phyloP scores from a whole-genome alignment of 2,888 invertebrate genomes.

The Aethes cnicana region DNA sequence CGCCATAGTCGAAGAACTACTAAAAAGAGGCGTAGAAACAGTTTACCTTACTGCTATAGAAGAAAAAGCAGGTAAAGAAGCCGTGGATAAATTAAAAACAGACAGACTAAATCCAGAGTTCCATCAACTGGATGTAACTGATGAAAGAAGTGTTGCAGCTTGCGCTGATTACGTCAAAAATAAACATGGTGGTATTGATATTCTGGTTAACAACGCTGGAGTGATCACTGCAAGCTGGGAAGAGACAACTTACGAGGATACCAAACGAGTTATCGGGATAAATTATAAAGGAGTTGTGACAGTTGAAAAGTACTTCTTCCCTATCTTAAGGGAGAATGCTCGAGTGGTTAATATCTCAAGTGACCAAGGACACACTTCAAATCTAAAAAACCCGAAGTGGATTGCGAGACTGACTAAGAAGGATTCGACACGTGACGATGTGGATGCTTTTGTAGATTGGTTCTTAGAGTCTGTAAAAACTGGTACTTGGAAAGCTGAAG shows the following conservation, averaged over 20 bases:
- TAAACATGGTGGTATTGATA: slow-evolving; percentile 44
- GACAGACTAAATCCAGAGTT: slow-evolving; percentile 62
- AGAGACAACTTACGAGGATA: slow-evolving; percentile 41
- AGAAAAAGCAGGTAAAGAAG: slow-evolving; percentile 72
- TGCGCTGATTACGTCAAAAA: slow-evolving; percentile 41
- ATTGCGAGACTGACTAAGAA: slow-evolving; percentile 35
- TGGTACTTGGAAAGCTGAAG: slow-evolving; percentile 35
- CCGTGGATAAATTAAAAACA: slow-evolving; percentile 77
- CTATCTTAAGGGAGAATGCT: slow-evolving; percentile 40
- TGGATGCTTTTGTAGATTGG: slow-evolving; percentile 41
- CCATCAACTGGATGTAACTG: slow-evolving; percentile 44
- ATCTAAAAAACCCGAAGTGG: slow-evolving; percentile 41
- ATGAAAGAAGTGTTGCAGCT: slow-evolving; percentile 38
- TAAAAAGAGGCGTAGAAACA: slow-evolving; percentile 81
- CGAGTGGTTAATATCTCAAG: slow-evolving; percentile 43
- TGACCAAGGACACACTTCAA: slow-evolving; percentile 42
- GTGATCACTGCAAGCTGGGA: slow-evolving; percentile 34
- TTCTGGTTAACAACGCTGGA: slow-evolving; percentile 47
- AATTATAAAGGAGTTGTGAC: slow-evolving; percentile 42
- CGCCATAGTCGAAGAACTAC: slow-evolving; percentile 83
- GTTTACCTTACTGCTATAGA: slow-evolving; percentile 86
- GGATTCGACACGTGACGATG: slow-evolving; percentile 36
- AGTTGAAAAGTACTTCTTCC: slow-evolving; percentile 42
- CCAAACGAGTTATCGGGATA: slow-evolving; percentile 39
- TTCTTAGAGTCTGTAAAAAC: slow-evolving; percentile 41